Evolutionary conservation across 2,797 vertebrate genomes (phyloP).

Genomic region (Hippopotamyrus pictus): DNA sequence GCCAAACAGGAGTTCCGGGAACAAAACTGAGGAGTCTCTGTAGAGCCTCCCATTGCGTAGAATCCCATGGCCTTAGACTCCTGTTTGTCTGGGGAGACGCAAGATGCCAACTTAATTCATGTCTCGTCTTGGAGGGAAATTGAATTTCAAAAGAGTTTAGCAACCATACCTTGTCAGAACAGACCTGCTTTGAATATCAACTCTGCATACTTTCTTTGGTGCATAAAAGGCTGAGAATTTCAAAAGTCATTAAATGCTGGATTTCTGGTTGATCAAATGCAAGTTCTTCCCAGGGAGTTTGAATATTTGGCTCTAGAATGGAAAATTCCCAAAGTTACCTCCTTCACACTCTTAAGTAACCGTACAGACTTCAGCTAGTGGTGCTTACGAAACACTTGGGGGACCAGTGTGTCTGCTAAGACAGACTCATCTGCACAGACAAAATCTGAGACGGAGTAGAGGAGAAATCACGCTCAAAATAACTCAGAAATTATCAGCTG

Average conservation of each 20-base stretch:
- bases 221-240: neutral
- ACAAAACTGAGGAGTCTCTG: neutral
- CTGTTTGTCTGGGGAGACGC: neutral
- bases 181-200: conserved; percentile 4
- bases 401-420: neutral
- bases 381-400: neutral
- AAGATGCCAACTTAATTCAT: neutral
- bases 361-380: neutral
- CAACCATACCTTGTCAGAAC: neutral
- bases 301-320: neutral
- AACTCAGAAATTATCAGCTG: neutral
- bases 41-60: neutral
- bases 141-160: neutral
- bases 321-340: neutral
- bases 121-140: neutral
- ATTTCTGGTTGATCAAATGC: neutral
- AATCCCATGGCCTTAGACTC: neutral
- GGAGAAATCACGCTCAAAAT: neutral
- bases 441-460: neutral
- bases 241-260: neutral
- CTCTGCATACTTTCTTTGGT: neutral
- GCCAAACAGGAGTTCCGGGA: neutral
- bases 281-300: neutral
- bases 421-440: neutral
- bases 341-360: neutral